A percentile compares a stretch with the other conserved stretches of the same genome.
phyloP scores from a whole-genome alignment of 2,888 invertebrate genomes.

The Hydrotaea diabolus region DNA sequence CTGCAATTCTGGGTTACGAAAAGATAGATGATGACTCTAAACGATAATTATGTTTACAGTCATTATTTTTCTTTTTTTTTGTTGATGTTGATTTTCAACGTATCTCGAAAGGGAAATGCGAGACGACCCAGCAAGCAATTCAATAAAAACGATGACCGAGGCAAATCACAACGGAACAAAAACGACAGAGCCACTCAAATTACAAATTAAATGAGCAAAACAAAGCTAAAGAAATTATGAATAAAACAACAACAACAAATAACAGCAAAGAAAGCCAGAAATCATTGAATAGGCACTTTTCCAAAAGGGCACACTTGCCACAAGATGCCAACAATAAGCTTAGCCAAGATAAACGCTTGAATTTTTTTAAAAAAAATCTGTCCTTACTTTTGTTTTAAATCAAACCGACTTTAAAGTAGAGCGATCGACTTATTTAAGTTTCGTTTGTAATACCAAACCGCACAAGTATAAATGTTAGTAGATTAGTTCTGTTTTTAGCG shows the following conservation, averaged over 20 bases:
- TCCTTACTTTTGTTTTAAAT: no score
- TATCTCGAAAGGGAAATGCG: slow-evolving; percentile 6
- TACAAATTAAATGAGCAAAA: slow-evolving; percentile 14
- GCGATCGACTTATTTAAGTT: no score
- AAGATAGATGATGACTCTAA: slow-evolving; percentile 35
- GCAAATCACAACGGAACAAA: slow-evolving; percentile 17
- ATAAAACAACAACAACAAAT: no score
- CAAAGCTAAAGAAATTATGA: slow-evolving; percentile 9
- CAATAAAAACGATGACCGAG: slow-evolving; percentile 25
- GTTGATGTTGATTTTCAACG: background rate
- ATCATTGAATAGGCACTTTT: slow-evolving; percentile 18
- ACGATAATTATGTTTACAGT: slow-evolving; percentile 36
- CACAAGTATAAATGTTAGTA: no score
- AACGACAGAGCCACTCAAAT: slow-evolving; percentile 20
- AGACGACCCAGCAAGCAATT: background rate
- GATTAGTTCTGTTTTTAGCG: no score
- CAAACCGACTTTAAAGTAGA: no score
- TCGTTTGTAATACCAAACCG: no score
- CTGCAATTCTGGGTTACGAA: slow-evolving; percentile 40
- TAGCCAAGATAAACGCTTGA: background rate
- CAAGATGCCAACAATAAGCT: background rate
- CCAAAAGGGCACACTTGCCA: slow-evolving; percentile 25
- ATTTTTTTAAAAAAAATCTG: no score
- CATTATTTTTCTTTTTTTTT: background rate
- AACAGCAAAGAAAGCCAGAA: no score